These are phyloP conservation scores for Palloptera scutellata DNA, from an alignment of 2,888 invertebrate species.

Conservation along the genomic window DNA sequence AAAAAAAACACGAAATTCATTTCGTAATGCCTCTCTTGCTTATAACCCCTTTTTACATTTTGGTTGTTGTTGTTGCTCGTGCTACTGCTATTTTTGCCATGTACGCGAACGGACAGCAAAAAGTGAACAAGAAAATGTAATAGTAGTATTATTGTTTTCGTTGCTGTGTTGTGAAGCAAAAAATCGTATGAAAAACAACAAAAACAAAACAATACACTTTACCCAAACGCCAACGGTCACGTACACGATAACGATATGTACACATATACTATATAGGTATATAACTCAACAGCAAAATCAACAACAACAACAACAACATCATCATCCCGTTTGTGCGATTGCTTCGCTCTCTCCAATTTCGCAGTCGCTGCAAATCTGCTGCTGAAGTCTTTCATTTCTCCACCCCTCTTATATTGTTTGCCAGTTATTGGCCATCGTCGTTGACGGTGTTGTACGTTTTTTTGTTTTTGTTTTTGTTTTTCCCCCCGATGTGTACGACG, in stretches of 20 bases:
- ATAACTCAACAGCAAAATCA: neutral
- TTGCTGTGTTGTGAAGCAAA: neutral
- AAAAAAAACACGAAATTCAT: too few relatives aligned
- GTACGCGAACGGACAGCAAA: neutral
- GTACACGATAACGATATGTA: constrained; percentile 8
- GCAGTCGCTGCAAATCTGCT: constrained; percentile 1
- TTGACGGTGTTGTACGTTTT: neutral
- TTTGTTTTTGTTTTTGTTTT: too few relatives aligned
- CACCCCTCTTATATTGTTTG: constrained; percentile 7
- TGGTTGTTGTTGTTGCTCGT: neutral
- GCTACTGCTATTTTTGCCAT: neutral
- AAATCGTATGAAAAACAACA: neutral
- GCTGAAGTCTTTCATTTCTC: neutral
- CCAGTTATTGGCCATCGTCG: constrained; percentile 10
- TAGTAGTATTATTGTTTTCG: too few relatives aligned
- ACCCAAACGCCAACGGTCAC: constrained; percentile 16
- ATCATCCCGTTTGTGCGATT: constrained; percentile 3
- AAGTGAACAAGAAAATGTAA: neutral
- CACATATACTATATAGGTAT: neutral
- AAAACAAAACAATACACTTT: constrained; percentile 7
- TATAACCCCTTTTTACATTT: neutral
- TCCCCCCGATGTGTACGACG: too few relatives aligned
- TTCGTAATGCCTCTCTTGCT: too few relatives aligned
- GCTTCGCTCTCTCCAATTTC: neutral
- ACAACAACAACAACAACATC: neutral